phyloP scores from a whole-genome alignment of 1,140 invertebrate genomes.

The Protaetia brevitarsis region DNA sequence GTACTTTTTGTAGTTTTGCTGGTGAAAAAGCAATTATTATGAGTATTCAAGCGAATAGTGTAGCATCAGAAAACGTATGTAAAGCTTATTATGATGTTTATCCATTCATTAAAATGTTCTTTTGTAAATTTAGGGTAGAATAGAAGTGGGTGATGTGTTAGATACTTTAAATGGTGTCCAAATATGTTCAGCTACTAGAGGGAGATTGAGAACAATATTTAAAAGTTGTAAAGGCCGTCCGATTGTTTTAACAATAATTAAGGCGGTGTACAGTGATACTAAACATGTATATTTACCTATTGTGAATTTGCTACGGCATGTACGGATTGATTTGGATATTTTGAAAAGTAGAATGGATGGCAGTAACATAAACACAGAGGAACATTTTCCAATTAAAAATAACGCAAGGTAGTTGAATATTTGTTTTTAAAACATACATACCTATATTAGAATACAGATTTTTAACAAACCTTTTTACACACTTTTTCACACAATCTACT shows the following conservation, averaged over 20 bases:
- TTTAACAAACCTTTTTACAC: no score
- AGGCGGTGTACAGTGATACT: conserved; percentile 50
- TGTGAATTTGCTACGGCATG: conserved; percentile 29
- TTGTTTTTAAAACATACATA: no score
- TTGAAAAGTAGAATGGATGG: conserved; percentile 31
- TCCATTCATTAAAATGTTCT: conserved; percentile 1
- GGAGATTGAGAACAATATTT: conserved; percentile 54
- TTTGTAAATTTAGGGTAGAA: conserved; percentile 52
- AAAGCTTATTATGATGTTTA: conserved; percentile 10
- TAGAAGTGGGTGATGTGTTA: conserved; percentile 61
- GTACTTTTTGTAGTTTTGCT: conserved; percentile 50
- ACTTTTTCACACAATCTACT: no score
- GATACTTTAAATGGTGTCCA: conserved; percentile 60
- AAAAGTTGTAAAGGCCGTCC: conserved; percentile 52
- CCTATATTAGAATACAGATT: no score
- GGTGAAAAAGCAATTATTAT: conserved; percentile 55
- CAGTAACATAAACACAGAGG: background rate
- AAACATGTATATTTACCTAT: conserved; percentile 48
- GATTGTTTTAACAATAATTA: conserved; percentile 55
- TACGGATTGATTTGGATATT: conserved; percentile 30
- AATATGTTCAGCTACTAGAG: conserved; percentile 50
- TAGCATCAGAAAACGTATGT: conserved; percentile 59
- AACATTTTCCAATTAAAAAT: background rate
- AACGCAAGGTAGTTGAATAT: background rate
- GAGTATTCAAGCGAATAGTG: conserved; percentile 54